phyloP scores from a whole-genome alignment of 2,113 vertebrate genomes.

The Capra hircus region DNA sequence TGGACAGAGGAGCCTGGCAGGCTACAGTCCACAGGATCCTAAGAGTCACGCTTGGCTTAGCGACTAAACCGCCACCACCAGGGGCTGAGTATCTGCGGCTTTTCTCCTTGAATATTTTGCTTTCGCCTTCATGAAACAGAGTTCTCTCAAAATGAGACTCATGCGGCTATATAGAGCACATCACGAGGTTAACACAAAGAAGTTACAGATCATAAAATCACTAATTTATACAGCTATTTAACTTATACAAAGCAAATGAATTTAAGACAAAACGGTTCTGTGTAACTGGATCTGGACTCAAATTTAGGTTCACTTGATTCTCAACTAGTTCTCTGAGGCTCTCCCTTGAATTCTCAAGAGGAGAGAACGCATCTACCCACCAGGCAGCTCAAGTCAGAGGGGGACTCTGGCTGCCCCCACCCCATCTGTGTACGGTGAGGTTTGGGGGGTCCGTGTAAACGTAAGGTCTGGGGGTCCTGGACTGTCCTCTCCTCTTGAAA shows the following conservation, averaged over 20 bases:
- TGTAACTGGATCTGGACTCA: background rate
- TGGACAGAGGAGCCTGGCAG: background rate
- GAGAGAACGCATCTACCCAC: fast-evolving
- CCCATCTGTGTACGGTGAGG: background rate
- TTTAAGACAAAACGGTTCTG: background rate
- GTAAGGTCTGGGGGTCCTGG: background rate
- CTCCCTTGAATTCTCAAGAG: background rate
- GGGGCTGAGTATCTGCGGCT: background rate
- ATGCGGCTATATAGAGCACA: background rate
- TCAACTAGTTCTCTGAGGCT: background rate
- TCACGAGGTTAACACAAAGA: background rate
- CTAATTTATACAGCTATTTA: background rate
- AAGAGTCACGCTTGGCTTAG: background rate
- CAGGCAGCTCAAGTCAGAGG: background rate
- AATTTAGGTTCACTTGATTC: background rate
- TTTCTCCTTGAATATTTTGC: background rate
- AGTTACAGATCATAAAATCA: background rate
- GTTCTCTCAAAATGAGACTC: background rate
- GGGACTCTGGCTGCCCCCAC: background rate
- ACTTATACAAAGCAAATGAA: background rate
- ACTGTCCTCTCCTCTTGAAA: background rate
- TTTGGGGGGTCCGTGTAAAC: too few species aligned
- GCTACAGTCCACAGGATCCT: background rate
- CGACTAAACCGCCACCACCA: background rate
- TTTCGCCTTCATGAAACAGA: background rate